Evolutionary conservation across 2,888 invertebrate genomes (phyloP).

Genomic region (Lysandra bellargus): DNA sequence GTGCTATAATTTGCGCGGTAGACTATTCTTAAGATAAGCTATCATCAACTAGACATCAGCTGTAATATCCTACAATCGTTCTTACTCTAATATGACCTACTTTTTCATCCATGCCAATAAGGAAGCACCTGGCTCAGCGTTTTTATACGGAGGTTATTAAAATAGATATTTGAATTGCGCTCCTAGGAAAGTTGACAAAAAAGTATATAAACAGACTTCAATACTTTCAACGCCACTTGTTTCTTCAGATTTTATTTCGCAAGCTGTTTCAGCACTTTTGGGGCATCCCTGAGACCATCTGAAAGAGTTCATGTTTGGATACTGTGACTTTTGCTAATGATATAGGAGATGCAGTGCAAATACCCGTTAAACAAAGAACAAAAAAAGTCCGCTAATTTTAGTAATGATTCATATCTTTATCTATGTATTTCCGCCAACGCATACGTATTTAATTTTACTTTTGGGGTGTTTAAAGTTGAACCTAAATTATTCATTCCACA

Average conservation of each 20-base stretch:
- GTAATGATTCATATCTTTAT: neutral
- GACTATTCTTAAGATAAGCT: conserved; percentile 23
- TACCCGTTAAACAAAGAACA: neutral
- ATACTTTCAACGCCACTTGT: neutral
- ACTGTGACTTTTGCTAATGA: no score
- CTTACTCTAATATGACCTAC: neutral
- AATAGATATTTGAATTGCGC: neutral
- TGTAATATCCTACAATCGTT: neutral
- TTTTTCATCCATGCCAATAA: neutral
- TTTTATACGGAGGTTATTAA: neutral
- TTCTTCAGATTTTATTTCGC: no score
- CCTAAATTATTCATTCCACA: conserved; percentile 20
- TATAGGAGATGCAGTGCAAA: no score
- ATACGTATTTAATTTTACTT: neutral
- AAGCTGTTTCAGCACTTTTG: no score
- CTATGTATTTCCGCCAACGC: neutral
- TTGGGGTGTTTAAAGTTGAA: neutral
- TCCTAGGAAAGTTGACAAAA: neutral
- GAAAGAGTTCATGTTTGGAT: no score
- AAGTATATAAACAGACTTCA: neutral
- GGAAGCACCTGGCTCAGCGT: conserved; percentile 4
- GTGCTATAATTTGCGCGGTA: conserved; percentile 22
- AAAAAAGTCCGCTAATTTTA: neutral
- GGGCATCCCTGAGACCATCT: no score
- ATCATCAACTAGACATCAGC: conserved; percentile 16